Percentiles rank a stretch among this genome's conserved stretches.
phyloP scores from a whole-genome alignment of 2,797 vertebrate genomes.

The Champsocephalus gunnari region DNA sequence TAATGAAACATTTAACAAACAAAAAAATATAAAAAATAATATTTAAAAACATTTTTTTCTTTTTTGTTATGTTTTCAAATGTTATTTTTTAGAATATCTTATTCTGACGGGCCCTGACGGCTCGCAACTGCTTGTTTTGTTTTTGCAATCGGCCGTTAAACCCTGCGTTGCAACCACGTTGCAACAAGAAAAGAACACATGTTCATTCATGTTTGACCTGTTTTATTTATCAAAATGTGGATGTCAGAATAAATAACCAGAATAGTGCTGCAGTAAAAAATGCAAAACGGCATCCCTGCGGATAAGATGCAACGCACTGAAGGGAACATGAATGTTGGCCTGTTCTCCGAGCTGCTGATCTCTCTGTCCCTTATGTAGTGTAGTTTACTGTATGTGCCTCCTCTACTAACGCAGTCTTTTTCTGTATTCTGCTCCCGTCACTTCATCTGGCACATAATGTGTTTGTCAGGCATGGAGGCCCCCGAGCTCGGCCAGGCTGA shows the following conservation, averaged over 20 bases:
- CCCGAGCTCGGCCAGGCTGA: constrained; percentile 69
- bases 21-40: too few relatives aligned
- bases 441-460: constrained; percentile 78
- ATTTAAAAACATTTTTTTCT: too few relatives aligned
- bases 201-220: neutral
- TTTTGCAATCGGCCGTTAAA: constrained; percentile 14
- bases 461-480: constrained; percentile 80
- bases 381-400: constrained; percentile 44
- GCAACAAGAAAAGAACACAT: neutral
- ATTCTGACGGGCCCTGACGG: too few relatives aligned
- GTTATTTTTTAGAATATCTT: too few relatives aligned
- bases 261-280: neutral
- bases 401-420: constrained; percentile 45
- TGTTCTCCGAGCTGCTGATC: constrained; percentile 34
- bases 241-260: constrained; percentile 18
- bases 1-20: too few relatives aligned
- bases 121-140: neutral
- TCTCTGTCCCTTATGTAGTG: constrained; percentile 34
- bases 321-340: constrained; percentile 30
- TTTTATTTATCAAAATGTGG: neutral
- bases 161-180: neutral
- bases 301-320: constrained; percentile 37
- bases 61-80: too few relatives aligned
- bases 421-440: constrained; percentile 74
- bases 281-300: neutral